Evolutionary conservation across 2,888 invertebrate genomes (phyloP), one percentile per base, ranked within the genome.

Genomic region (Synergus gifuensis): DNA sequence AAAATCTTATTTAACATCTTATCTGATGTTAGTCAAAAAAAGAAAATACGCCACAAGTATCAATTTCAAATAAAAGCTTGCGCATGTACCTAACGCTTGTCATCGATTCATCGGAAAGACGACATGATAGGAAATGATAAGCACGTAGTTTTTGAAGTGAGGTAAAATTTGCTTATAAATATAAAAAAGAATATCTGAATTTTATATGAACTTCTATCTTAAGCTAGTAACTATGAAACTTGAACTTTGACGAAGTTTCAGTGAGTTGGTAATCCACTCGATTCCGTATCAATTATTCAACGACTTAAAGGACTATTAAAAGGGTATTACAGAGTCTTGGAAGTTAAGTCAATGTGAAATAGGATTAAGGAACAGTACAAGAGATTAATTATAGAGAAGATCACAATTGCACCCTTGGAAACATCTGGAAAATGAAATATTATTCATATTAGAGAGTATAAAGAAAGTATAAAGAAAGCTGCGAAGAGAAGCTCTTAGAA

Each of bases 281-380:
- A 73, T 54, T 73, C 40, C 28, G 36, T 54, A 54, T 73, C 73
- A 73, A 54, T 73, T 49, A 73, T 73, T 73, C 69, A 73, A 54
- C 49, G n/a, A 73, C 49, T 54, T 4, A 73, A 16, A 54, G 36
- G 28, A 46, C 49, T 69, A 36, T 69, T 69, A 49, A 69, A 16
- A 36, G 49, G 12, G 16, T 46, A 69, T 69, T 49, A 69, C 28
- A 69, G 28, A 46, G 60, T 22, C 54, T 49, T 66, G n/a, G 49
- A 54, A 36, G 11, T 73, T 73, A 40, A 73, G 28, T 54, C 36
- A 54, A 22, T 46, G 49, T 36, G 16, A 54, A 73, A 69, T 69
- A 69, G 36, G 69, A 69, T 69, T 49, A 69, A 46, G 12, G 1
- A 73, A 36, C 11, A 4, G 28, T 16, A 9, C 69, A 16, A 73